Evolutionary conservation across 2,888 invertebrate genomes (phyloP), one percentile per base, ranked within the genome.

Genomic region (Drosophila nr. perissopoda): DNA sequence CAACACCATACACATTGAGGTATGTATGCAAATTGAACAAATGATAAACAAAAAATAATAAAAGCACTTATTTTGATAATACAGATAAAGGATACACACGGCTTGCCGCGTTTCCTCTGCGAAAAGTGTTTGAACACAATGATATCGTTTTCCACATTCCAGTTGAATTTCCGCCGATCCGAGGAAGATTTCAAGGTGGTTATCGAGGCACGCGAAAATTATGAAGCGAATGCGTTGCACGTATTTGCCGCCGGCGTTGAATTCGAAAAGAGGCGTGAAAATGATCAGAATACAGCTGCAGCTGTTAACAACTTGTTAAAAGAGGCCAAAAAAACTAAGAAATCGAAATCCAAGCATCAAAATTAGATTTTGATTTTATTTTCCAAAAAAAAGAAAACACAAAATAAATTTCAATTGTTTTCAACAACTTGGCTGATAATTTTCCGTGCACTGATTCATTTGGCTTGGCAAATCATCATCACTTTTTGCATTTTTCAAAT

Each of bases 1-100:
- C 11, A 81, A 79, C 38, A 78, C 81, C 16, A 36, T 81, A 34
- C 81, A 81, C 16, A 74, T 81, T 10, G 66, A 81, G 66, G 79
- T 78, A 57, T 0, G 53, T 46, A 18, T 2, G 6, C n/a, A 38
- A 33, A 13, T 42, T 27, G 18, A 11, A 6, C 18, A 33, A n/a
- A 5, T 40, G 3, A 27, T 10, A 5, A 25, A 2, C 25, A 34
- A n/a, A 13, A 21, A 18, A 21, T 2, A 18, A 11, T 18, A 21
- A 7, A 27, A 13, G 3, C 2, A 3, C 1, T 11, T 6, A 6
- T 31, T 48, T 38, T 27, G 13, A n/a, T 49, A 46, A 18, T 42
- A 29, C 53, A 79, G 78, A 54, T 79, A 6, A 58, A 65, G 31
- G 81, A 79, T 46, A 1, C 53, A 4, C 78, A 65, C 4, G 79